Evolutionary conservation across 2,113 vertebrate species (phyloP).

Genomic region (Sceloporus undulatus): DNA sequence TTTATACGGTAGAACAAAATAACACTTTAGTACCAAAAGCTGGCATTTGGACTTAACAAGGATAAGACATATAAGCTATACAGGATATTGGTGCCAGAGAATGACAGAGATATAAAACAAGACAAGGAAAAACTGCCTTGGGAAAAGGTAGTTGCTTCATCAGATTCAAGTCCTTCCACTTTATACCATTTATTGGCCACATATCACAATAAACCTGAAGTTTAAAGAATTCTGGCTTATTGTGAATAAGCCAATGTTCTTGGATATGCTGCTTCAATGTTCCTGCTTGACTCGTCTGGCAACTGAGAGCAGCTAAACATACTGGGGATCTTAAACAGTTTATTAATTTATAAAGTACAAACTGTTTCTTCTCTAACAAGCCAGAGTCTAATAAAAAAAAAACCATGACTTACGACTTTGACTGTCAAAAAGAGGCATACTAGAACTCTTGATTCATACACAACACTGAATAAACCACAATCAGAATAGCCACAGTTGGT

Average conservation of each 20-base stretch:
- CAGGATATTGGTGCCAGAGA: slow-evolving; percentile 1
- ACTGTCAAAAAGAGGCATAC: not conserved
- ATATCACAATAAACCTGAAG: not conserved
- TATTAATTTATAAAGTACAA: not conserved
- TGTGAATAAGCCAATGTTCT: not conserved
- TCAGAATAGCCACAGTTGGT: not conserved
- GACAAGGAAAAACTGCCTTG: not conserved
- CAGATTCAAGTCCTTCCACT: not conserved
- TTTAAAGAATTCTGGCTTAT: not conserved
- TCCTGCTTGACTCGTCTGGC: too few relatives aligned
- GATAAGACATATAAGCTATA: not conserved
- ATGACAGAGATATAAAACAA: not conserved
- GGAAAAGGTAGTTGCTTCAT: not conserved
- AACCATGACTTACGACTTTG: not conserved
- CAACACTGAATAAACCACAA: not conserved
- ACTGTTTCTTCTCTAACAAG: not conserved
- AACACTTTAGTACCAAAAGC: not conserved
- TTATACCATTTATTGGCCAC: not conserved
- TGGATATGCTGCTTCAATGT: too few relatives aligned
- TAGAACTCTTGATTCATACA: not conserved
- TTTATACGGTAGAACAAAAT: slow-evolving; percentile 28
- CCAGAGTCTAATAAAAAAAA: not conserved
- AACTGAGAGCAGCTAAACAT: not conserved
- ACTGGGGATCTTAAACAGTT: not conserved
- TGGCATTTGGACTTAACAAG: not conserved